Evolutionary conservation across 2,797 vertebrate genomes (phyloP), one percentile per base, ranked within the genome.

Genomic region (Lagodon rhomboides): DNA sequence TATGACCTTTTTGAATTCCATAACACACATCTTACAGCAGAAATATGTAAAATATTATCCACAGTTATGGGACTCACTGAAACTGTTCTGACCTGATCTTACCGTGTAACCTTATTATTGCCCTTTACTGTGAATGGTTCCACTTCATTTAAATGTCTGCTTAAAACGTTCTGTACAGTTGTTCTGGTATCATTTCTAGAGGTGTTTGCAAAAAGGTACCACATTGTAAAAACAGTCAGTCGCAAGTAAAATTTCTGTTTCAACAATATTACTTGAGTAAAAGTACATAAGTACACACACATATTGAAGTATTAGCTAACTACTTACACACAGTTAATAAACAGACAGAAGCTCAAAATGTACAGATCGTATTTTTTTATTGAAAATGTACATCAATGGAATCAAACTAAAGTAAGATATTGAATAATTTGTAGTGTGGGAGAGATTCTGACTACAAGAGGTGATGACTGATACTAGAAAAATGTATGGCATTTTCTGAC

Each of bases 361-460:
- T 76, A 87, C 81, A 67, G 82, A 89, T 90, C 43, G 81, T 67
- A 58, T 78, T 95, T 94, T 38, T 95, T 96, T 96, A 96, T 96
- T 96, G 91, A 95, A 96, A 96, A 96, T 93, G 91, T 95, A 96
- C 95, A 96, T 92, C 90, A 94, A 93, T 93, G 88, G 88, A 95
- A 93, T 94, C 73, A 88, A 93, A 95, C 86, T 93, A 89, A 91
- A 94, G 80, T 80, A 85, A 92, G 87, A 94, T 93, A 94, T 74
- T 92, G 88, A 90, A 83, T 89, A 16, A 80, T 90, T 85, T 92
- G 89, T 80, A 82, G 75, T 86, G 90, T 89, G 82, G 91, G 84
- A 89, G 34, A 89, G 80, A 75, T 89, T 93, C 75, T 84, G 82
- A 94, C 90, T 82, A 89, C 74, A 85, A 86, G 82, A 91, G 86